A percentile compares a stretch with the other conserved stretches of the same genome.
phyloP scores from a whole-genome alignment of 2,888 invertebrate genomes.

The Halocaridina rubra region DNA sequence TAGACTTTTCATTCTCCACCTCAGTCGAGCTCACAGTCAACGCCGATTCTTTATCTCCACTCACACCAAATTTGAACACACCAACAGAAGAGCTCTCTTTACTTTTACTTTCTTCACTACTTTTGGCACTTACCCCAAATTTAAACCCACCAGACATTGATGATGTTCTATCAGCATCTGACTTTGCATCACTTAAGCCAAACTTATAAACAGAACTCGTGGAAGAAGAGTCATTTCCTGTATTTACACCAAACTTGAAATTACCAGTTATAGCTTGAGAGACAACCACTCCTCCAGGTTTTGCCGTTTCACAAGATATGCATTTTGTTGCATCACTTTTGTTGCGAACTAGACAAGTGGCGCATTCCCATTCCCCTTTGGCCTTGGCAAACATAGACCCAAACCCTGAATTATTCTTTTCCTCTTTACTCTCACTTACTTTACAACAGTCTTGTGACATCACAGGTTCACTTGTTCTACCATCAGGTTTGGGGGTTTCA shows the following conservation, averaged over 20 bases:
- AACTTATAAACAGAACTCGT: background rate
- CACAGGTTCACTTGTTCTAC: background rate
- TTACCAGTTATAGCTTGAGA: constrained; percentile 47
- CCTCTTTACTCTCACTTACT: constrained; percentile 15
- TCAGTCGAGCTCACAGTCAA: constrained; percentile 20
- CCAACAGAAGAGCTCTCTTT: constrained; percentile 21
- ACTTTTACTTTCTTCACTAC: constrained; percentile 23
- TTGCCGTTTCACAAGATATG: constrained; percentile 66
- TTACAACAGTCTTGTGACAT: background rate
- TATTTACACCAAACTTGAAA: constrained; percentile 49
- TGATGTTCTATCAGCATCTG: no score
- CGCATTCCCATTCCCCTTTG: constrained; percentile 67
- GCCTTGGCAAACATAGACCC: constrained; percentile 66
- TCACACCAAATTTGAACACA: constrained; percentile 46
- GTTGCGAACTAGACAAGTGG: constrained; percentile 67
- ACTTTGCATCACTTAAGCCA: background rate
- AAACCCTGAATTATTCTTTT: constrained; percentile 41
- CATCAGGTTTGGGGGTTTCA: constrained; percentile 65
- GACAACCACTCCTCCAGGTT: constrained; percentile 62
- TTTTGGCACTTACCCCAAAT: constrained; percentile 54
- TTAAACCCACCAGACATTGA: constrained; percentile 40
- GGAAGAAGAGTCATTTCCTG: constrained; percentile 28
- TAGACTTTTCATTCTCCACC: constrained; percentile 29
- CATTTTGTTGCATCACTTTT: constrained; percentile 65
- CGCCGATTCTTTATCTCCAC: constrained; percentile 25